Percentiles rank a stretch among this genome's conserved stretches.
phyloP scores from a whole-genome alignment of 2,888 invertebrate species.

The Dysmachus trigonus region DNA sequence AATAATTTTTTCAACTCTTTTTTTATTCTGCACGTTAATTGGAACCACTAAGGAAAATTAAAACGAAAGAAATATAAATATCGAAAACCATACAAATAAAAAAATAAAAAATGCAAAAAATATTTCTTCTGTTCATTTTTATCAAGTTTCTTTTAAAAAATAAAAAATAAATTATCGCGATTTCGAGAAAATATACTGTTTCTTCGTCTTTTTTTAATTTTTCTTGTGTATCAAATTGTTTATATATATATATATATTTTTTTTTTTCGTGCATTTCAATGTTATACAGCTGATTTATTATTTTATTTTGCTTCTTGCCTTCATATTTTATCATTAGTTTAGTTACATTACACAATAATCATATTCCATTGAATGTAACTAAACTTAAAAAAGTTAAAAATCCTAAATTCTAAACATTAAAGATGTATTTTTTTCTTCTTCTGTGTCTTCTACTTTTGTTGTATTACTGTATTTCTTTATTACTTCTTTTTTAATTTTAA shows the following conservation, averaged over 20 bases:
- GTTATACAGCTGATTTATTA: conserved; percentile 25
- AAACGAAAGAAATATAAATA: background rate
- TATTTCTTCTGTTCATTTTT: background rate
- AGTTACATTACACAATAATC: background rate
- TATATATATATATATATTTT: too few relatives aligned
- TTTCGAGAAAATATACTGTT: background rate
- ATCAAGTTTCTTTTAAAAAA: background rate
- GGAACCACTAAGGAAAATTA: background rate
- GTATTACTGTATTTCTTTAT: background rate
- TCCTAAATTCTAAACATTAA: background rate
- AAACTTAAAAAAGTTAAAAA: background rate
- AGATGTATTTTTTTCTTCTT: background rate
- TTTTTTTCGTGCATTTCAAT: conserved; percentile 43
- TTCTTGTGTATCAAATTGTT: background rate
- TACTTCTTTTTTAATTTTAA: background rate
- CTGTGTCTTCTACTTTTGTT: background rate
- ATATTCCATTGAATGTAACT: background rate
- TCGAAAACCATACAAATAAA: too few relatives aligned
- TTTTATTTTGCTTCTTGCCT: background rate
- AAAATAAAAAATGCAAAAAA: background rate
- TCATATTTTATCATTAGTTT: background rate
- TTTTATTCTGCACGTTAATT: background rate
- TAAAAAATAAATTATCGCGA: too few relatives aligned
- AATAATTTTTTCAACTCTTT: background rate
- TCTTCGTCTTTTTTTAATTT: background rate